phyloP scores from a whole-genome alignment of 2,888 invertebrate species.

The Labia minor region DNA sequence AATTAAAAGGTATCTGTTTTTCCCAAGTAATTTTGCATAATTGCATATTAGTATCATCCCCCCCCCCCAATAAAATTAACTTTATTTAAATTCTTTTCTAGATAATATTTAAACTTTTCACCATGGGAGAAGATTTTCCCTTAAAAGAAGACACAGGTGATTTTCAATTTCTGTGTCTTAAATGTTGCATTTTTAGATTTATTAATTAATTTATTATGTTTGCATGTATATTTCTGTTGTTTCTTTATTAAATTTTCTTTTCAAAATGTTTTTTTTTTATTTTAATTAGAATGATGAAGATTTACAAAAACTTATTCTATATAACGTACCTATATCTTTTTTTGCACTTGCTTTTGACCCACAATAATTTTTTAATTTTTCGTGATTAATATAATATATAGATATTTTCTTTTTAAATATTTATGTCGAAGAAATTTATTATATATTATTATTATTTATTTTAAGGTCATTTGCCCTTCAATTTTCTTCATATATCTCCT shows the following conservation, averaged over 20 bases:
- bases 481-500: slow-evolving; percentile 52
- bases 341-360: too few species aligned
- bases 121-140: background rate
- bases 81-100: background rate
- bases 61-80: background rate
- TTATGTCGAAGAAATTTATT: too few species aligned
- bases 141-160: background rate
- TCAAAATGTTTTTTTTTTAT: background rate
- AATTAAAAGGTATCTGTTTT: too few species aligned
- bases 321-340: too few species aligned
- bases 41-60: too few species aligned
- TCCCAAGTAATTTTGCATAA: too few species aligned
- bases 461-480: slow-evolving; percentile 42
- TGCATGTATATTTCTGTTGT: background rate
- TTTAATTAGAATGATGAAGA: background rate
- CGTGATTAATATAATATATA: too few species aligned
- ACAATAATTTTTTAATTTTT: too few species aligned
- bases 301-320: too few species aligned
- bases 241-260: background rate
- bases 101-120: background rate
- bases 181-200: too few species aligned
- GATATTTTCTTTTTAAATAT: background rate
- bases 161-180: background rate
- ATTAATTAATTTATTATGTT: background rate
- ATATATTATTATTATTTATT: slow-evolving; percentile 15